Evolutionary conservation across 2,888 invertebrate species (phyloP).

Genomic region (Diachrysia chrysitis): DNA sequence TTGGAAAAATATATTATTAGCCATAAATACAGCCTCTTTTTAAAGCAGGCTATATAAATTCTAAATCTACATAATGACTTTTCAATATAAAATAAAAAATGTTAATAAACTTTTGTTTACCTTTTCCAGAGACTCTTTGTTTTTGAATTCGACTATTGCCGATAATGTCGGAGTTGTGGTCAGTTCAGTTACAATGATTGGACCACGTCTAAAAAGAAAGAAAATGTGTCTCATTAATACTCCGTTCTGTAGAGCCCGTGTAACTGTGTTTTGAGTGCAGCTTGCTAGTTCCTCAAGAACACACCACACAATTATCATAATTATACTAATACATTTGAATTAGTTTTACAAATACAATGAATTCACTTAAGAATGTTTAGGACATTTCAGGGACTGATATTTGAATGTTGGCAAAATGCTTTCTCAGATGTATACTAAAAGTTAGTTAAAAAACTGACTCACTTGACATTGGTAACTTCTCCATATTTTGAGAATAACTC

Average conservation of each 20-base stretch:
- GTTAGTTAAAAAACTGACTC: slow-evolving; percentile 62
- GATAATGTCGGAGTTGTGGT: slow-evolving; percentile 89
- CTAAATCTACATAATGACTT: slow-evolving; percentile 62
- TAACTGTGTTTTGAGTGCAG: slow-evolving; percentile 70
- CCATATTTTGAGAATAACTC: slow-evolving; percentile 86
- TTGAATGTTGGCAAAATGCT: slow-evolving; percentile 84
- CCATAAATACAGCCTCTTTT: slow-evolving; percentile 70
- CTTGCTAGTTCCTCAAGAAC: slow-evolving; percentile 74
- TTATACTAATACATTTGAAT: slow-evolving; percentile 52
- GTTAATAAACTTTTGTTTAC: slow-evolving; percentile 87
- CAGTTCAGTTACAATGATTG: slow-evolving; percentile 89
- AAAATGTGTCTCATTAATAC: slow-evolving; percentile 86
- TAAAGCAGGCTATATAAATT: slow-evolving; percentile 61
- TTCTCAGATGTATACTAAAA: slow-evolving; percentile 22
- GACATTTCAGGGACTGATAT: slow-evolving; percentile 81
- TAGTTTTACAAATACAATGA: slow-evolving; percentile 61
- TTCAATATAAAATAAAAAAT: slow-evolving; percentile 73
- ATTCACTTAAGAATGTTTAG: slow-evolving; percentile 45
- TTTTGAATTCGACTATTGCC: slow-evolving; percentile 89
- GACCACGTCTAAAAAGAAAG: slow-evolving; percentile 90
- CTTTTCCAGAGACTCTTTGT: slow-evolving; percentile 89
- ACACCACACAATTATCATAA: slow-evolving; percentile 57
- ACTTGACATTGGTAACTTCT: slow-evolving; percentile 82
- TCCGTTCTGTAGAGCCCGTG: slow-evolving; percentile 71
- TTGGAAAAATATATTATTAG: slow-evolving; percentile 78